Base-by-base conservation (phyloP, 1,140 invertebrate species). In the Anagrus nilaparvatae region DNA sequence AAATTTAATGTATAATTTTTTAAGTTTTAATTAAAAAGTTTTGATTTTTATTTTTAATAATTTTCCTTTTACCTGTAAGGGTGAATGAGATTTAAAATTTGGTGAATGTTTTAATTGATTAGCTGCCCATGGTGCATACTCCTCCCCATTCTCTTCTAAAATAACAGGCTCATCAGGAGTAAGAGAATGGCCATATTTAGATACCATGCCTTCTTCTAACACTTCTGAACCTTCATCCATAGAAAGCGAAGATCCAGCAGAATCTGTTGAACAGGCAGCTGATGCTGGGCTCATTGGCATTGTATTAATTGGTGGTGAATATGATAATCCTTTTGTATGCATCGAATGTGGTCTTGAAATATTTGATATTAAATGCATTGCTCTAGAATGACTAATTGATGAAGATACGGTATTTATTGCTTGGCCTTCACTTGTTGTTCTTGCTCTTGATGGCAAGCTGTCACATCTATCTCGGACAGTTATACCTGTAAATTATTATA, bases 361-460 rank as follows among this genome's bases (percentile, higher is more conserved):
- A n/a, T 44, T 28, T 6, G 24, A 23, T 21, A 55, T 55, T 14
- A 63, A 51, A 39, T 66, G 61, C 17, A 48, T 40, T 5, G 48
- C 52, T 43, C 59, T 52, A 20, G 63, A 53, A 54, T 74, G 70
- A 31, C 56, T 66, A 21, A 55, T 46, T 23, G 58, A 37, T n/a
- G 56, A 19, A 5, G 54, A 45, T 0, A 51, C 46, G 33, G 60
- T 57, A 1, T 7, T 14, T 9, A 25, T 16, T 6, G 6, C 9
- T 4, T 2, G n/a, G 34, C 73, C 71, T 52, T 82, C 78, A 53
- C 76, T 79, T 10, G 67, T 71, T 3, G 74, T 79, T 36, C 78
- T 67, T 16, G 80, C 73, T 8, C 80, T 64, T 1, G 79, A 79
- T 12, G 82, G 84, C 67, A 87, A 75, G 59, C 81, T 87, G 56